Conservation (phyloP, 2,888 invertebrate genomes). For the Hirtodrosophila duncani region DNA sequence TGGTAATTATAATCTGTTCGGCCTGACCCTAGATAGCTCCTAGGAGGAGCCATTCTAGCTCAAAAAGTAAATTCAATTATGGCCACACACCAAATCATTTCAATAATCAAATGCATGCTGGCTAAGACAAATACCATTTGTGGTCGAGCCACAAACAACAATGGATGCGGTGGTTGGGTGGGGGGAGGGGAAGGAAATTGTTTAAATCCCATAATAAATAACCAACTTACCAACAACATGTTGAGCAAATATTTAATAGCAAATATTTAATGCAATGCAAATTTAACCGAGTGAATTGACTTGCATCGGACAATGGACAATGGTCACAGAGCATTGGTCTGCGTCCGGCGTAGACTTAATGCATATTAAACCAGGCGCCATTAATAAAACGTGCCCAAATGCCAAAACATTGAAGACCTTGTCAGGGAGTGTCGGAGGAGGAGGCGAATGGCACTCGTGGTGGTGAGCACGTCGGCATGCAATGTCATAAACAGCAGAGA, state of each 20-base stretch:
- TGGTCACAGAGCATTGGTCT: constrained; percentile 1
- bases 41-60: neutral
- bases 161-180: no score
- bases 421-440: constrained; percentile 4
- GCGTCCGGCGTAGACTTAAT: constrained; percentile 33
- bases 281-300: constrained; percentile 22
- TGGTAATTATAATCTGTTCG: constrained; percentile 28
- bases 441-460: neutral
- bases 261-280: constrained; percentile 28
- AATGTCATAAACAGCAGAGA: constrained; percentile 38
- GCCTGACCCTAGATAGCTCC: neutral
- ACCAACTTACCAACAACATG: constrained; percentile 21
- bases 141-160: constrained; percentile 20
- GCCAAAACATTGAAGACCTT: constrained; percentile 41
- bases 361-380: constrained; percentile 49
- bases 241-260: constrained; percentile 31
- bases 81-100: constrained; percentile 17
- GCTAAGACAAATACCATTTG: constrained; percentile 30
- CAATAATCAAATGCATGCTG: constrained; percentile 25
- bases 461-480: constrained; percentile 21
- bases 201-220: constrained; percentile 31
- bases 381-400: constrained; percentile 65
- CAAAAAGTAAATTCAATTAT: constrained; percentile 28
- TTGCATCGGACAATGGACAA: constrained; percentile 21
- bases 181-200: constrained; percentile 29